Evolutionary conservation across 1,140 invertebrate genomes (phyloP).

Genomic region (Leptinotarsa lineolata): DNA sequence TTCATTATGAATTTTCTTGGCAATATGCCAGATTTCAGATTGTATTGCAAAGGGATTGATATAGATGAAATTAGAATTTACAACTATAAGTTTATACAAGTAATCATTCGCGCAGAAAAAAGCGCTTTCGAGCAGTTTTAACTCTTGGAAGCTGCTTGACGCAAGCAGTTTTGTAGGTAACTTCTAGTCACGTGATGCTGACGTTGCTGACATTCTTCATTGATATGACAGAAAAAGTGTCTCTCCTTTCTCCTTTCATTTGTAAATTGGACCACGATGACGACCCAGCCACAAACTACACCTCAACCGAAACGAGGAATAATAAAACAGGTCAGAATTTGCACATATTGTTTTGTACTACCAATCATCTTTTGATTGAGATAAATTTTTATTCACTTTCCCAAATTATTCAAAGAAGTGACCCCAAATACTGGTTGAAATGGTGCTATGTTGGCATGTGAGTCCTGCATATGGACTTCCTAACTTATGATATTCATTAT

Average conservation of each 20-base stretch:
- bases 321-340: constrained; percentile 60
- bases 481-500: background rate
- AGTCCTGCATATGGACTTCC: constrained; percentile 36
- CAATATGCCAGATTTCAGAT: background rate
- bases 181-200: constrained; percentile 22
- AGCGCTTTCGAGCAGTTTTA: too few species aligned
- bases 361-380: constrained; percentile 40
- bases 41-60: background rate
- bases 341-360: background rate
- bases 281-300: constrained; percentile 55
- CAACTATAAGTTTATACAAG: too few species aligned
- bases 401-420: constrained; percentile 11
- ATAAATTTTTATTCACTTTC: background rate
- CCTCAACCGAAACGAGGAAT: constrained; percentile 59
- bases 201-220: constrained; percentile 21
- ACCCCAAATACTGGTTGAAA: constrained; percentile 23
- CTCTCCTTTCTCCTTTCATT: constrained; percentile 22
- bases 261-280: constrained; percentile 55
- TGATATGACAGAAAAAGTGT: constrained; percentile 20
- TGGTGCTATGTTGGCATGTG: constrained; percentile 43
- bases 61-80: background rate
- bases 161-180: background rate
- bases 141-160: too few species aligned
- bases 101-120: too few species aligned
- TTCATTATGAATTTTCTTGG: too few species aligned